Base-by-base conservation (phyloP, 2,797 vertebrate species). In the Malurus splendens region DNA sequence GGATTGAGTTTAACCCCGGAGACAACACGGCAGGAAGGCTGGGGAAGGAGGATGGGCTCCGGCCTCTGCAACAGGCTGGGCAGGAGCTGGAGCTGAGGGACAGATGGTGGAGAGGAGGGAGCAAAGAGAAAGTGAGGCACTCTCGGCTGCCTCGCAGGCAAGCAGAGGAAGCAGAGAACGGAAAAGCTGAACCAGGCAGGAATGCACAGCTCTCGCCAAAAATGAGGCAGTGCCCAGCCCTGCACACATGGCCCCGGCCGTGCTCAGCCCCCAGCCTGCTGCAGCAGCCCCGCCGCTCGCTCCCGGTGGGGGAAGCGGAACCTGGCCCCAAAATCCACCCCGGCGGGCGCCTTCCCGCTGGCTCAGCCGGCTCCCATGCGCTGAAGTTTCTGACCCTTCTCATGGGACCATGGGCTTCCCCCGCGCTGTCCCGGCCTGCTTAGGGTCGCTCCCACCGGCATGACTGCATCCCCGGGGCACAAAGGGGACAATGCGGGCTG, bases 281-380 rank as follows among this genome's bases (percentile, higher is more conserved):
- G 1, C 50, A 45, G 51, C 75, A 52, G 75, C 45, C 41, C 18
- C 6, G 0, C 79, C 24, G 61, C 86, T 62, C 10, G 0, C 11
- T 36, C 36, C 55, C 0, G 0, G 2, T 0, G 1, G 22, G 5
- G 42, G n/a, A 68, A 47, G 25, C 1, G 0, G 73, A 86, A 52
- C 36, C 13, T 19, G 28, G 23, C 51, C 48, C 10, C 0, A 83
- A 71, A 75, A 25, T 32, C 41, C 72, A 41, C n/a, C 62, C 28
- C 16, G 42, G 65, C 9, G 0, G 25, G n/a, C 2, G 0, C 33
- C 81, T 52, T 68, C 38, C 48, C 19, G 0, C 54, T 5, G 25
- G 38, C 50, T 85, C 61, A 41, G 54, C 9, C 1, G 0, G n/a
- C 28, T 81, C 44, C 41, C 11, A 0, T 3, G 9, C 3, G 13